phyloP scores from a whole-genome alignment of 2,888 invertebrate species.

The Pherbina coryleti region DNA sequence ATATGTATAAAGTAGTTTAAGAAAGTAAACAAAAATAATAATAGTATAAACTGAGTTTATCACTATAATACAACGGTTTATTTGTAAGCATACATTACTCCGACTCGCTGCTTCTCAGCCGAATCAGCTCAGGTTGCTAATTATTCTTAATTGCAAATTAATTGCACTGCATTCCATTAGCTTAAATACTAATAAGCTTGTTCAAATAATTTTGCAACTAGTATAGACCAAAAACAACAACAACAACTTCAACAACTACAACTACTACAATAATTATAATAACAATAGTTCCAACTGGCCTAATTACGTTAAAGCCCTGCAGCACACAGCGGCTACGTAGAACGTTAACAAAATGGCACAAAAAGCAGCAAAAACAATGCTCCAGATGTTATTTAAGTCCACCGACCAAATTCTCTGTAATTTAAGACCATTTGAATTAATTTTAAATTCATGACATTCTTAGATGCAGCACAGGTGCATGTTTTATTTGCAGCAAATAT shows the following conservation, averaged over 20 bases:
- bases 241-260: background rate
- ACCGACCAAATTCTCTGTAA: background rate
- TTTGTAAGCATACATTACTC: too few relatives aligned
- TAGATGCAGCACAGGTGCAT: too few relatives aligned
- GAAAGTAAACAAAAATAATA: too few relatives aligned
- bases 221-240: background rate
- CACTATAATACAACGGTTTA: too few relatives aligned
- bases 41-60: too few relatives aligned
- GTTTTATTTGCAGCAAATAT: too few relatives aligned
- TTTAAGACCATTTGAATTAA: too few relatives aligned
- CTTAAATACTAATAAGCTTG: slow-evolving; percentile 13
- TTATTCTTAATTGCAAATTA: slow-evolving; percentile 28
- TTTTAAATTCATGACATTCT: too few relatives aligned
- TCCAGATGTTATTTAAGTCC: background rate
- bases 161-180: slow-evolving; percentile 27
- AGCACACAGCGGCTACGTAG: background rate
- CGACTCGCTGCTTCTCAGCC: background rate
- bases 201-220: background rate
- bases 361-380: slow-evolving; percentile 9
- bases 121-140: background rate
- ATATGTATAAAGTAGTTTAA: too few relatives aligned
- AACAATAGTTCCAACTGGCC: slow-evolving; percentile 1
- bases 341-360: background rate
- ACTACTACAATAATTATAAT: background rate
- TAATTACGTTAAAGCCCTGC: slow-evolving; percentile 20